Evolutionary conservation across 2,113 vertebrate species (phyloP), one percentile per base, ranked within the genome.

Genomic region (Cyanocitta stelleri): DNA sequence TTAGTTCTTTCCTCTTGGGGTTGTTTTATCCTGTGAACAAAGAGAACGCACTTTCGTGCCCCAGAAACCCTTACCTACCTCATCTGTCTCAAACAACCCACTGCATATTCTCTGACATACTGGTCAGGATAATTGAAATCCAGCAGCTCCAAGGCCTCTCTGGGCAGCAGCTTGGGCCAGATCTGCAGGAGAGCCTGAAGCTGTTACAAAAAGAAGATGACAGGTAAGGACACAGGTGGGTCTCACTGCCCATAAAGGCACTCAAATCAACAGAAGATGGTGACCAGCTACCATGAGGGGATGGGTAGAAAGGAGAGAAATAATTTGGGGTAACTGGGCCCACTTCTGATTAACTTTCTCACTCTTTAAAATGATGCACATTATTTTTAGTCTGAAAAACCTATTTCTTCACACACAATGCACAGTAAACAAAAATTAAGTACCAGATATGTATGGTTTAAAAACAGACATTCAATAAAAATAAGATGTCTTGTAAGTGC

Each of bases 41-140:
- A 39, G 1, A 68, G 35, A 66, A 80, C 0, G 8, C 30, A 56
- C 29, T 22, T 48, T 74, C 46, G 41, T 24, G 63, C 16, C 32
- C 39, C 63, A 75, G 52, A 44, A 84, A 63, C 4, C 55, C 52
- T 11, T 35, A 33, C 81, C 37, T 33, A 99, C 99, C 99, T 99
- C 99, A 99, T 99, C 55, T 99, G 98, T 56, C 86, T 97, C 73
- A 99, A 98, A 92, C 99, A 99, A 43, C 96, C 6, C 90, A 99
- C 99, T 44, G 99, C 99, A 48, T 99, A 99, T 76, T 99, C 98
- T 96, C 99, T 96, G 83, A 99, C 99, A 1, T 99, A 99, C 96
- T 99, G 99, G 97, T 99, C 99, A 11, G 99, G 99, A 88, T 99
- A 99, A 97, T 99, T 99, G 91, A 99, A 99, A 97, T 99, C 99